Base-by-base conservation (phyloP, 2,888 invertebrate genomes). In the Drosophila melanosoma region DNA sequence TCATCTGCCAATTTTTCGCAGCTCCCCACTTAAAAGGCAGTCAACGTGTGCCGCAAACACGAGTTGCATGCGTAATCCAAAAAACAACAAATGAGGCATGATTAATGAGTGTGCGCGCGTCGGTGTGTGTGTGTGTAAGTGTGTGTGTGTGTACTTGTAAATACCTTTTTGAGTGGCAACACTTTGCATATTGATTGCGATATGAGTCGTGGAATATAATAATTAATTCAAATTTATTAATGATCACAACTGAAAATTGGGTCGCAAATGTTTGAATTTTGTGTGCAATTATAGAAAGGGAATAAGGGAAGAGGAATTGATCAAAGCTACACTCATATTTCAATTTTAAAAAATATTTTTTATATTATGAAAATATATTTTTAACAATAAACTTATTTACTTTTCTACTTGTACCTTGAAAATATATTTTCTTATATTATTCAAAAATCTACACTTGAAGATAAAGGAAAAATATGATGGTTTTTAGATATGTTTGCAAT, bases 21-120 rank as follows among this genome's bases (percentile, higher is more conserved):
- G 42, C 45, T 45, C 23, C 56, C 53, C 52, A 48, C 57, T 76
- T 66, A 72, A 82, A 85, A 89, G 82, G 83, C 90, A 53, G 51
- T 51, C 45, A 88, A 74, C 85, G 90, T 81, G 85, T 89, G 85
- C 89, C 90, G 59, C 48, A 72, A 72, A 73, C 90, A 53, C 74
- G 90, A 76, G 69, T 45, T 52, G 90, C 75, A 84, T 84, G 69
- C 78, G 35, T 59, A 81, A 86, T 68, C 51, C 17, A 36, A 33
- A 29, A 26, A 26, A 23, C 1, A 45, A 23, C 64, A 65, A 69
- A 70, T 57, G 60, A 62, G 70, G 64, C 49, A 66, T 67, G 80
- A 71, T 80, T 76, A 76, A 45, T 45, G 23, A 23, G 20, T 15
- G 45, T 10, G 8, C 45, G 17, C 38, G 38, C 38, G 3, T 17